Conservation (phyloP, 2,113 vertebrate species). For the Cygnus atratus region DNA sequence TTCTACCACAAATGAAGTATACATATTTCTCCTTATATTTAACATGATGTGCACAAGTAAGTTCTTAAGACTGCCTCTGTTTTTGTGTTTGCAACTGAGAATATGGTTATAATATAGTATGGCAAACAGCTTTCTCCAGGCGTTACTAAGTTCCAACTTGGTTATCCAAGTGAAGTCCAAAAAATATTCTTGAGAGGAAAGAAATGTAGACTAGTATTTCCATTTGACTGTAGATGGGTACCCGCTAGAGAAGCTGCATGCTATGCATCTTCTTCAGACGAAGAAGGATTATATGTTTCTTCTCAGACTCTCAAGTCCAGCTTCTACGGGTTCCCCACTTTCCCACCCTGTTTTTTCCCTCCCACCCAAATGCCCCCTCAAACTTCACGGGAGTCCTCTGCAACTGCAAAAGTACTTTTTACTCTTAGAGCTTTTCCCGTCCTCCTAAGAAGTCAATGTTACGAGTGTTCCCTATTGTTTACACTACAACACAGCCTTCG, state of each 20-base stretch:
- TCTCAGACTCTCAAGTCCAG: neutral
- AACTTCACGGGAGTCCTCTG: neutral
- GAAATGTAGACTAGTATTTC: neutral
- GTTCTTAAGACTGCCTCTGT: neutral
- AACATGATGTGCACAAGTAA: neutral
- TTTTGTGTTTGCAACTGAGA: neutral
- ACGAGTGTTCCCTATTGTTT: neutral
- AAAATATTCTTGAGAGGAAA: neutral
- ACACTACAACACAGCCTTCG: neutral
- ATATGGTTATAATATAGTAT: neutral
- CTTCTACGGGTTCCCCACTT: neutral
- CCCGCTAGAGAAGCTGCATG: neutral
- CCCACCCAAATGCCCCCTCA: neutral
- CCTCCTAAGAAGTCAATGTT: neutral
- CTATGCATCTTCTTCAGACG: neutral
- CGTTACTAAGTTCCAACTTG: neutral
- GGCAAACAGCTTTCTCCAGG: neutral
- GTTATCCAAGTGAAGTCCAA: neutral
- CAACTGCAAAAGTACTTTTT: neutral
- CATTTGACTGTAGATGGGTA: neutral
- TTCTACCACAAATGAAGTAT: neutral
- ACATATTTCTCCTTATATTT: neutral
- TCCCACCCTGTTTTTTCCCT: neutral
- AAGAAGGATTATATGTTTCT: neutral
- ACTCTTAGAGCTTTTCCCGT: neutral